A percentile compares a stretch with the other conserved stretches of the same genome.
Evolutionary conservation across 2,888 invertebrate genomes (phyloP).

Genomic region (Hirtodrosophila alboralis): DNA sequence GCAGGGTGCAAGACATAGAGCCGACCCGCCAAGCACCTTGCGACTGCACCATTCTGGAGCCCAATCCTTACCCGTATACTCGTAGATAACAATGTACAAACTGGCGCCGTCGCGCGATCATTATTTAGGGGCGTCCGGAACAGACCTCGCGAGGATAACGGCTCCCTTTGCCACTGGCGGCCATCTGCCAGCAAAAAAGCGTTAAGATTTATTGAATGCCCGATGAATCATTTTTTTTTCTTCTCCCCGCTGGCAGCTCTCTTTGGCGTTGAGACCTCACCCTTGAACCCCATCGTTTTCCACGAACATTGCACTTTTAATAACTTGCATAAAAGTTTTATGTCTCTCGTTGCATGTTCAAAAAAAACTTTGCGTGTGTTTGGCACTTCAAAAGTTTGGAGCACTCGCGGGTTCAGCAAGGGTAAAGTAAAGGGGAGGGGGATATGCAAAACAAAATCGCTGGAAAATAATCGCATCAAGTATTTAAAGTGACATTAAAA

Average conservation of each 20-base stretch:
- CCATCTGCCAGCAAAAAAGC: slow-evolving; percentile 57
- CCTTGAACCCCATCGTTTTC: not conserved
- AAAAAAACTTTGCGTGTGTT: slow-evolving; percentile 75
- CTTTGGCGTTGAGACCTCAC: slow-evolving; percentile 43
- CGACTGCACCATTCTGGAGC: slow-evolving; percentile 18
- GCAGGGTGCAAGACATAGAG: slow-evolving; percentile 20
- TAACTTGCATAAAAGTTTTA: slow-evolving; percentile 78
- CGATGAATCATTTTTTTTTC: slow-evolving; percentile 67
- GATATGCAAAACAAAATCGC: slow-evolving; percentile 68
- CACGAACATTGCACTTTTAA: slow-evolving; percentile 67
- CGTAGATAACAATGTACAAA: slow-evolving; percentile 78
- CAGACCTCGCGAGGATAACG: slow-evolving; percentile 39
- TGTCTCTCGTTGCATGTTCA: slow-evolving; percentile 69
- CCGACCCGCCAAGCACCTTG: slow-evolving; percentile 50
- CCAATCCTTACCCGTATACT: slow-evolving; percentile 35
- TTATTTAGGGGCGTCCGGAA: slow-evolving; percentile 65
- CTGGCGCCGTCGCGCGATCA: slow-evolving; percentile 66
- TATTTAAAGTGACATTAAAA: slow-evolving; percentile 81
- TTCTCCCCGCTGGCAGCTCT: slow-evolving; percentile 38
- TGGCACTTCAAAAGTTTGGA: slow-evolving; percentile 75
- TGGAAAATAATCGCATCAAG: slow-evolving; percentile 76
- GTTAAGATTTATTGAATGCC: slow-evolving; percentile 74
- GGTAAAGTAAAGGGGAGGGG: not conserved
- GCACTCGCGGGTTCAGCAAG: slow-evolving; percentile 27
- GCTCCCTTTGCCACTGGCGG: slow-evolving; percentile 34